Percentiles rank a stretch among this genome's conserved stretches.
These are phyloP conservation scores for Liparis tanakae DNA, from an alignment of 2,797 vertebrate genomes.

Conservation along the genomic window DNA sequence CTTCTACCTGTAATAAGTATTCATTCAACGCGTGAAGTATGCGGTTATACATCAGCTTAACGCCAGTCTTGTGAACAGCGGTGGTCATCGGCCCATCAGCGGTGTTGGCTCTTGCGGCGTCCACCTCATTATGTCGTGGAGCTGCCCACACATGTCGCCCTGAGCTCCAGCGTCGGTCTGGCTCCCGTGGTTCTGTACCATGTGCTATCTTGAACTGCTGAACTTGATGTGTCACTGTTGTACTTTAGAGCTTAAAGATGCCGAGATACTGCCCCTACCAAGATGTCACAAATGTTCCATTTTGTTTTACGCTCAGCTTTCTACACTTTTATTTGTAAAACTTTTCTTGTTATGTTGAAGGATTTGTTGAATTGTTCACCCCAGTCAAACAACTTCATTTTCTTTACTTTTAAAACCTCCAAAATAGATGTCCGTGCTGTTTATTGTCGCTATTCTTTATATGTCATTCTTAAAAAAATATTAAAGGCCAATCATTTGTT, in stretches of 20 bases:
- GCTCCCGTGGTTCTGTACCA: background rate
- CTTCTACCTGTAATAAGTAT: background rate
- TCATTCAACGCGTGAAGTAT: background rate
- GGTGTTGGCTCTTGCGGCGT: background rate
- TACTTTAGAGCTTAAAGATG: background rate
- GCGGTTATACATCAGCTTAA: background rate
- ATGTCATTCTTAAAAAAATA: background rate
- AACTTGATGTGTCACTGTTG: slow-evolving; percentile 5
- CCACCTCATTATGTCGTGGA: background rate
- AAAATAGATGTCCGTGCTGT: background rate
- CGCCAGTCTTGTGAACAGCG: background rate
- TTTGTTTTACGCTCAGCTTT: background rate
- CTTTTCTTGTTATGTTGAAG: background rate
- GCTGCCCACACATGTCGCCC: background rate
- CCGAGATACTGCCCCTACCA: background rate
- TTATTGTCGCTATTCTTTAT: background rate
- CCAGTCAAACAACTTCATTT: background rate
- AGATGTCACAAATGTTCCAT: background rate
- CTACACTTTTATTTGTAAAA: background rate
- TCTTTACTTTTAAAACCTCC: too few relatives aligned
- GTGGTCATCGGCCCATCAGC: background rate
- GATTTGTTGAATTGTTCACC: background rate
- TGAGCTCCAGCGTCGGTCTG: background rate
- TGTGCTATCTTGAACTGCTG: background rate
- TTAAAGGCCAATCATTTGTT: background rate